A percentile compares a stretch with the other conserved stretches of the same genome.
phyloP scores from a whole-genome alignment of 2,888 invertebrate species.

The Agrotis puta region DNA sequence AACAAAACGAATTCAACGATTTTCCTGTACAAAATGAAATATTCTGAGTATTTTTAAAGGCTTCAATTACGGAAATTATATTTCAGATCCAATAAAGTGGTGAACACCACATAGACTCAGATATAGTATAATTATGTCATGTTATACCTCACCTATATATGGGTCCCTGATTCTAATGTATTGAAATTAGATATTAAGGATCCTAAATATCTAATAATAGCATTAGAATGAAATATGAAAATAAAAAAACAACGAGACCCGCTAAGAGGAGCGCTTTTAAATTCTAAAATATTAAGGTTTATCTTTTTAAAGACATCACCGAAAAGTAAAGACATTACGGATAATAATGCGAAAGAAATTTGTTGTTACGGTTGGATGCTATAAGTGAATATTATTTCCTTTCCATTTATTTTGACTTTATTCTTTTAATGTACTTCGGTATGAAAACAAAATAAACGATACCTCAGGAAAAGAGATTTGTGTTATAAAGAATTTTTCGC shows the following conservation, averaged over 20 bases:
- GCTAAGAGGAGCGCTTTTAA: neutral
- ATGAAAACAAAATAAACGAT: constrained; percentile 39
- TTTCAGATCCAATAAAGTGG: constrained; percentile 9
- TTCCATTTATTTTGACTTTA: constrained; percentile 64
- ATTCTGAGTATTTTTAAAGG: neutral
- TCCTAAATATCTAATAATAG: too few species aligned
- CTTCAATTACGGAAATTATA: constrained; percentile 10
- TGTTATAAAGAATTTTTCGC: neutral
- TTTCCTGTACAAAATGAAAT: neutral
- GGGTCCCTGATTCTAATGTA: too few species aligned
- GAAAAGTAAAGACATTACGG: constrained; percentile 41
- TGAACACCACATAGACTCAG: neutral
- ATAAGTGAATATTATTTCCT: constrained; percentile 69
- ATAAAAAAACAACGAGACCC: neutral
- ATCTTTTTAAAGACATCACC: constrained; percentile 10
- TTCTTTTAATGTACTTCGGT: constrained; percentile 53
- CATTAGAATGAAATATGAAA: neutral
- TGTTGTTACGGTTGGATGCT: constrained; percentile 47
- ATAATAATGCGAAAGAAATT: constrained; percentile 42
- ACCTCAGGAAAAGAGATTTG: neutral
- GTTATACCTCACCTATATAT: too few species aligned
- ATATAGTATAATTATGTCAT: neutral
- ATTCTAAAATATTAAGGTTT: neutral
- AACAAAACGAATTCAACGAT: neutral
- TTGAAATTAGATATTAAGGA: too few species aligned